phyloP scores from a whole-genome alignment of 2,113 vertebrate genomes.

The Peromyscus maniculatus region DNA sequence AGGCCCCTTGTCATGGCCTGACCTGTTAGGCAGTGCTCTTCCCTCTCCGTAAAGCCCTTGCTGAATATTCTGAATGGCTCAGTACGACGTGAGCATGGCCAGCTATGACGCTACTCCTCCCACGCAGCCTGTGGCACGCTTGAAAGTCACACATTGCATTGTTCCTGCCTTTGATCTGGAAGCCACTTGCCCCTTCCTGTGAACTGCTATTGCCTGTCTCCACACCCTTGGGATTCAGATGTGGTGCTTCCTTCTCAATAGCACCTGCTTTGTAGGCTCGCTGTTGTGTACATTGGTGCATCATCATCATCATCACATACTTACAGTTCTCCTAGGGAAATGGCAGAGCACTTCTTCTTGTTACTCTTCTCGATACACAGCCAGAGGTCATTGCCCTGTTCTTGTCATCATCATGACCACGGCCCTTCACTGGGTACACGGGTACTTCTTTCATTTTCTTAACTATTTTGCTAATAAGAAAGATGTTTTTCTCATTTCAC shows the following conservation, averaged over 20 bases:
- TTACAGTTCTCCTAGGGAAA: not conserved
- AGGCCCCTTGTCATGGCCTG: not conserved
- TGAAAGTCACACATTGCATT: not conserved
- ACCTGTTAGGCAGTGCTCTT: not conserved
- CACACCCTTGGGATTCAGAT: not conserved
- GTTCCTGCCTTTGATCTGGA: not conserved
- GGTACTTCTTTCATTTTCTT: not conserved
- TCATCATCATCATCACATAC: not conserved
- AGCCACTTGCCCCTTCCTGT: not conserved
- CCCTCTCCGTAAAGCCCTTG: not conserved
- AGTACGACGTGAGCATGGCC: not conserved
- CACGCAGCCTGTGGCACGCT: rapidly evolving
- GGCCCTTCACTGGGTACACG: not conserved
- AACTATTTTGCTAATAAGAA: not conserved
- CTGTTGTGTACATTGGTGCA: not conserved
- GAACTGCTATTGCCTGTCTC: not conserved
- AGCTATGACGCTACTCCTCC: not conserved
- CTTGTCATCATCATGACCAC: not conserved
- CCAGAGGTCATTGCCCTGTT: not conserved
- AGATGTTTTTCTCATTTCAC: not conserved
- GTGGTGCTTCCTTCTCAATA: not conserved
- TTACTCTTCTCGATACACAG: not conserved
- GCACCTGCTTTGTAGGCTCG: not conserved
- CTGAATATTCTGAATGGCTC: not conserved
- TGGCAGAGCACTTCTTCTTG: not conserved